Conservation (phyloP, 2,113 vertebrate genomes). For the Fregetta grallaria region DNA sequence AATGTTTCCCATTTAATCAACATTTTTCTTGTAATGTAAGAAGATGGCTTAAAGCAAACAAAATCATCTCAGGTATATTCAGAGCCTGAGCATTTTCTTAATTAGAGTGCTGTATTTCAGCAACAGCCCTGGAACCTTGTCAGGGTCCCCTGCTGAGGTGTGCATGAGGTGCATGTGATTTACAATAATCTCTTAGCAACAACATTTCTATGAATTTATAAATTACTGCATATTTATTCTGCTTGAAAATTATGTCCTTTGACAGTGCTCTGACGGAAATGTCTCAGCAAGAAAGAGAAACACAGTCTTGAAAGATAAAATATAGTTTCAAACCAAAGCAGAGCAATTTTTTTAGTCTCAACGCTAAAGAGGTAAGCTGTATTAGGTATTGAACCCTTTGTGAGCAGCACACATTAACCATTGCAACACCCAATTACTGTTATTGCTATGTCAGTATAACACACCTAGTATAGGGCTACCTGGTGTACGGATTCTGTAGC, state of each 20-base stretch:
- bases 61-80: background rate
- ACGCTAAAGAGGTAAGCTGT: background rate
- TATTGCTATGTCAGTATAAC: background rate
- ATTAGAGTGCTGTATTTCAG: slow-evolving; percentile 21
- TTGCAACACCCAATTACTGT: background rate
- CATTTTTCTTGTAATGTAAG: background rate
- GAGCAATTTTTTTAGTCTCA: background rate
- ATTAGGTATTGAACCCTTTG: background rate
- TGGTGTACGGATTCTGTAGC: background rate
- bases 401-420: background rate
- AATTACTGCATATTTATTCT: background rate
- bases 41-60: background rate
- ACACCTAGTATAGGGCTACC: background rate
- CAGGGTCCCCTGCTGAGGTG: background rate
- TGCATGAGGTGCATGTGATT: background rate
- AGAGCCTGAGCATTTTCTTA: slow-evolving; percentile 3
- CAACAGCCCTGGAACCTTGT: background rate
- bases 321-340: background rate
- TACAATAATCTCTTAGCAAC: slow-evolving; percentile 1
- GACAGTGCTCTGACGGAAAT: background rate
- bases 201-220: slow-evolving; percentile 9
- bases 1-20: background rate
- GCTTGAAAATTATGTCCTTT: slow-evolving; percentile 1
- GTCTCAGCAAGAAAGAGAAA: background rate
- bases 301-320: background rate